Evolutionary conservation across 2,113 vertebrate species (phyloP).

Genomic region (Albula goreensis): DNA sequence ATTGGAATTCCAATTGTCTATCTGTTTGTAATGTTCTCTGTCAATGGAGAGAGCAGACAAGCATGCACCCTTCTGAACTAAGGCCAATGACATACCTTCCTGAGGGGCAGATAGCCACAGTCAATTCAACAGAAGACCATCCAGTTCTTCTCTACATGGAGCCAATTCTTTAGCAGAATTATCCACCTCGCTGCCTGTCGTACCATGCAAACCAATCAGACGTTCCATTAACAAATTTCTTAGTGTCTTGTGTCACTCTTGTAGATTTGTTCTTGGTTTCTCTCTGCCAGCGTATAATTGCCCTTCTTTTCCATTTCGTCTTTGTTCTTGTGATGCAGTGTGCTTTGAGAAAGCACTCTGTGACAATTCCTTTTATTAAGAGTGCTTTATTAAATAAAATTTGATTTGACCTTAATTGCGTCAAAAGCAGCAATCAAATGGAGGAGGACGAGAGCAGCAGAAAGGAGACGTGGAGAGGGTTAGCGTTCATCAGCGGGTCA

Average conservation of each 20-base stretch:
- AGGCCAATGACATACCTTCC: too few relatives aligned
- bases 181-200: too few relatives aligned
- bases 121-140: too few relatives aligned
- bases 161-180: too few relatives aligned
- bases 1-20: too few relatives aligned
- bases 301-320: not conserved
- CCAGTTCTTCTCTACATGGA: too few relatives aligned
- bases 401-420: not conserved
- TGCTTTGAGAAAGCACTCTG: not conserved
- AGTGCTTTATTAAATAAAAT: not conserved
- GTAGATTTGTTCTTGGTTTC: not conserved
- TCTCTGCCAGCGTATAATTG: not conserved
- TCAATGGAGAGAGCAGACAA: too few relatives aligned
- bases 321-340: not conserved
- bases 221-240: not conserved
- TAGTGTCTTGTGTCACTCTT: not conserved
- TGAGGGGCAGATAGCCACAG: too few relatives aligned
- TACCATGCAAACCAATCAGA: not conserved
- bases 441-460: not conserved
- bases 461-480: not conserved
- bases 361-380: not conserved
- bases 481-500: not conserved
- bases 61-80: too few relatives aligned
- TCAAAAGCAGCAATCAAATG: not conserved
- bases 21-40: too few relatives aligned